Evolutionary conservation across 2,888 invertebrate genomes (phyloP).

Genomic region (Bombyx huttoni): DNA sequence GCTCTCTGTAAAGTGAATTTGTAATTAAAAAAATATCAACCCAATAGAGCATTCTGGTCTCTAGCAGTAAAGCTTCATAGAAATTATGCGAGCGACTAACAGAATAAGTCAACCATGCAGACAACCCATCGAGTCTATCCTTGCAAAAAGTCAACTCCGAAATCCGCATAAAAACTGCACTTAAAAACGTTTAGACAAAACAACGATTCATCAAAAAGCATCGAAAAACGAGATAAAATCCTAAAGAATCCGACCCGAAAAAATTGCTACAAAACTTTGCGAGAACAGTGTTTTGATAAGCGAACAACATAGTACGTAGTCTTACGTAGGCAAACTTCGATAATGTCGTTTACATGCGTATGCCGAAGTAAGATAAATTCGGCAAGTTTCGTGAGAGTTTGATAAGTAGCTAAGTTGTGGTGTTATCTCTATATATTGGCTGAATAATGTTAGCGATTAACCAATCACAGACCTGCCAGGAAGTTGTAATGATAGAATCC

Average conservation of each 20-base stretch:
- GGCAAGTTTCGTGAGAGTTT: conserved; percentile 21
- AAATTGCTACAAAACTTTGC: not conserved
- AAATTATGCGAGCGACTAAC: not conserved
- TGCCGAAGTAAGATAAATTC: conserved; percentile 25
- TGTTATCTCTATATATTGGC: conserved; percentile 22
- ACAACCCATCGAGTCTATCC: not conserved
- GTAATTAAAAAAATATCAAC: no score
- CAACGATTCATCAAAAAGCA: not conserved
- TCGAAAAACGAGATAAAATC: not conserved
- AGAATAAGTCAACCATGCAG: not conserved
- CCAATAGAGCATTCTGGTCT: no score
- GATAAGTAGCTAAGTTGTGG: conserved; percentile 25
- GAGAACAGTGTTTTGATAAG: not conserved
- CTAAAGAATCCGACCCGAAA: not conserved
- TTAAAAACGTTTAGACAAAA: not conserved
- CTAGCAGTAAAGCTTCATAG: no score
- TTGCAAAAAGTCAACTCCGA: not conserved
- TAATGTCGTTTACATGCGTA: conserved; percentile 19
- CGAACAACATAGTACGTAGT: not conserved
- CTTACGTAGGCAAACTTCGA: conserved; percentile 4
- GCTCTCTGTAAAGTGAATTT: no score
- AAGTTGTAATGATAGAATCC: not conserved
- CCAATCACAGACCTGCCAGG: conserved; percentile 11
- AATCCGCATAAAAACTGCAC: not conserved
- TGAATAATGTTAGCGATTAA: conserved; percentile 19